These are phyloP conservation scores for Nannobrachium achirus DNA, from an alignment of 2,113 vertebrate species.

Conservation along the genomic window DNA sequence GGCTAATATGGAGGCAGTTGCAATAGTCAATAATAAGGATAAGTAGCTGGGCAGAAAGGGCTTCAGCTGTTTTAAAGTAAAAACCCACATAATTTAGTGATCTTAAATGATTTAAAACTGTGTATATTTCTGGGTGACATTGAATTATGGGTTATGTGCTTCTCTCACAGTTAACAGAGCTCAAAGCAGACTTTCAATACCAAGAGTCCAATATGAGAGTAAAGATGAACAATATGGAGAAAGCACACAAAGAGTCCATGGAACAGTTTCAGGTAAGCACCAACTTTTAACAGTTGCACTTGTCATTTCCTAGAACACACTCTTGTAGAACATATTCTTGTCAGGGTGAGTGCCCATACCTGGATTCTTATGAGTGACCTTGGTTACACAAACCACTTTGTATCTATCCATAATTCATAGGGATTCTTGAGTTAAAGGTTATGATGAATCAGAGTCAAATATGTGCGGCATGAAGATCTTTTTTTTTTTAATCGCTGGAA, in stretches of 20 bases:
- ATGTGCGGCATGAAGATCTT: too few species aligned
- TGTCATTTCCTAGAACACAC: not conserved
- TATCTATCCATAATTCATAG: too few species aligned
- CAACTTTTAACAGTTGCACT: not conserved
- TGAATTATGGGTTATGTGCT: not conserved
- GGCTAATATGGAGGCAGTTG: too few species aligned
- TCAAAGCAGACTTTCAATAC: constrained; percentile 98
- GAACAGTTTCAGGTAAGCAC: constrained; percentile 91
- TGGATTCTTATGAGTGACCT: not conserved
- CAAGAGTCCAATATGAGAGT: constrained; percentile 97
- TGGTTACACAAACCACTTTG: too few species aligned
- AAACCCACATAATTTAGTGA: too few species aligned
- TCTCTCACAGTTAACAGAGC: constrained; percentile 88
- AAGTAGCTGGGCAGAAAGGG: too few species aligned
- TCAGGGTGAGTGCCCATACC: not conserved
- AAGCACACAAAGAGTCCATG: constrained; percentile 96
- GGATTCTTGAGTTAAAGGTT: too few species aligned
- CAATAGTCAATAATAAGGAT: too few species aligned
- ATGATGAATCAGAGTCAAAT: too few species aligned
- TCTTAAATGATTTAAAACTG: not conserved
- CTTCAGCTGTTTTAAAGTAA: too few species aligned
- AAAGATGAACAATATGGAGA: constrained; percentile 99
- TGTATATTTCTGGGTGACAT: not conserved
- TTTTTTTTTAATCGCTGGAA: too few species aligned
- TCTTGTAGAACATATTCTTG: not conserved